Evolutionary conservation across 2,113 vertebrate genomes (phyloP), one percentile per base, ranked within the genome.

Genomic region (Pangasianodon hypophthalmus): DNA sequence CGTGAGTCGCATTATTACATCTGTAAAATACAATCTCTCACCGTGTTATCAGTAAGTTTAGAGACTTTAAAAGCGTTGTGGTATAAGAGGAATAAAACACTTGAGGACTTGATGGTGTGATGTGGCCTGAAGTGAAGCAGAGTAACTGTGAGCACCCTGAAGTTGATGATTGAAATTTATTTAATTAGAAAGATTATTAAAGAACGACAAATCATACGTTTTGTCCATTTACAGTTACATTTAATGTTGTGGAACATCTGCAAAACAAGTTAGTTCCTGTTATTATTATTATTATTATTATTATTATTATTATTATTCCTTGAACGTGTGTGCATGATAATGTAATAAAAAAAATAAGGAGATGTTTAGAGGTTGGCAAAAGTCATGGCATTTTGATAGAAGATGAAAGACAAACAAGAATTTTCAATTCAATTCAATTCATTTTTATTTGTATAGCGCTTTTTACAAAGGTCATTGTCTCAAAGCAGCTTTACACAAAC

Each of bases 1-100:
- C 90, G 95, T 95, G 86, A 87, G 77, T 87, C 50, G 29, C 1
- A 7, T 46, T 80, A 52, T 21, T 46, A 19, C 32, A n/a, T 37
- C 83, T 37, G 18, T 86, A 71, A 71, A 14, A 14, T 80, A 29
- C 46, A 24, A n/a, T 71, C 67, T 7, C 13, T 67, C 64, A 71
- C 11, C 4, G 67, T 75, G 29, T 75, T 64, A n/a, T 10, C 7
- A 44, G 37, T 75, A 21, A 71, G 16, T 71, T 71, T 37, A 71
- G 69, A 71, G 32, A 71, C 32, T 37, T 32, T 24, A 21, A 19
- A 48, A 50, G 46, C 8, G 1, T 26, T n/a, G 7, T 44, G 48
- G 4, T 52, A 6, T 5, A 5, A 79, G 9, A 46, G 41, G 41
- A 24, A 5, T 77, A 48, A 26, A 77, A 13, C 37, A 73, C 71